These are phyloP conservation scores for Caenorhabditis sulstoni DNA, from an alignment of 2,888 invertebrate genomes.

Conservation along the genomic window DNA sequence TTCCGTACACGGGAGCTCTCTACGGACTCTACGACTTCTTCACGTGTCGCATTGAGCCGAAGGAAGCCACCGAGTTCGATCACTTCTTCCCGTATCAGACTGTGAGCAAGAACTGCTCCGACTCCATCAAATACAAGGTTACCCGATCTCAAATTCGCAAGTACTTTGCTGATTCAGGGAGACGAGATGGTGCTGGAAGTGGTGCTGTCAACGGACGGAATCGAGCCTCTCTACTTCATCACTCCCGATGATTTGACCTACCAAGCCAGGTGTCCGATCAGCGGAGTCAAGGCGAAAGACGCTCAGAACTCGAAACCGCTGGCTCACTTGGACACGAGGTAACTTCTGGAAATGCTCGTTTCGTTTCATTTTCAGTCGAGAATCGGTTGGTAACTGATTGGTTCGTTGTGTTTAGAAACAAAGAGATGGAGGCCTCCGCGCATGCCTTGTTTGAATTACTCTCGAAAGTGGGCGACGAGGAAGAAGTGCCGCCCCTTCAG, in stretches of 20 bases:
- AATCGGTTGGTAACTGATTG: constrained; percentile 32
- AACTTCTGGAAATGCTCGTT: background rate
- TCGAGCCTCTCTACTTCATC: constrained; percentile 81
- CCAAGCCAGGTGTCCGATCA: constrained; percentile 76
- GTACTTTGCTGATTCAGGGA: constrained; percentile 67
- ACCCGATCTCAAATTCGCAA: background rate
- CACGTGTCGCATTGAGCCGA: constrained; percentile 80
- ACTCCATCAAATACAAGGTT: constrained; percentile 79
- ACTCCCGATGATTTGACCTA: constrained; percentile 80
- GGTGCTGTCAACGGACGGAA: constrained; percentile 80
- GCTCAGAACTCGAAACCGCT: constrained; percentile 31
- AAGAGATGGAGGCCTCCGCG: constrained; percentile 70
- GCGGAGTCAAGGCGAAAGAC: constrained; percentile 28
- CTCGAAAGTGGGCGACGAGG: constrained; percentile 57
- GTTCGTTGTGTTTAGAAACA: constrained; percentile 53
- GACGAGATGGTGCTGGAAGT: constrained; percentile 79
- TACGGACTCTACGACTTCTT: constrained; percentile 81
- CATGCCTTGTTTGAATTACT: constrained; percentile 71
- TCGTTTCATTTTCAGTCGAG: constrained; percentile 4
- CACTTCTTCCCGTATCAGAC: constrained; percentile 80
- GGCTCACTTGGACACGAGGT: constrained; percentile 50
- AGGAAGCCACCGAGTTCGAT: constrained; percentile 74
- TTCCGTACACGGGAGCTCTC: constrained; percentile 80
- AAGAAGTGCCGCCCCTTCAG: constrained; percentile 22
- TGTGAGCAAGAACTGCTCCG: constrained; percentile 78